Base-by-base conservation (phyloP, 1,140 invertebrate species). In the Drosophila gunungcola region DNA sequence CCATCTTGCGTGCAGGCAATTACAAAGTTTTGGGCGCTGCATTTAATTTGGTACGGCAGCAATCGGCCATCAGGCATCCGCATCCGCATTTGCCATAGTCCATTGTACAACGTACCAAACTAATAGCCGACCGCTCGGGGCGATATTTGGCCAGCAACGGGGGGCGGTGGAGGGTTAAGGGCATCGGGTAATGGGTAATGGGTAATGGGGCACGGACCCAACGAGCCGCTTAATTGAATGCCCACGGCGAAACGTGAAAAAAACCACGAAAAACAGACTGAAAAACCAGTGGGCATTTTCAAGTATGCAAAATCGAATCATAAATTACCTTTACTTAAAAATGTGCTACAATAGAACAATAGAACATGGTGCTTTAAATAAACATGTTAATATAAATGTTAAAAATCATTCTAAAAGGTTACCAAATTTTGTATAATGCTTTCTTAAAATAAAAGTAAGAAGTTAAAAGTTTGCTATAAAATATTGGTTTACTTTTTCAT, bases 171-270 rank as follows among this genome's bases (percentile, higher is more conserved):
- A 34, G 29, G 45, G 27, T 9, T 3, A 4, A 12, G 13, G 16
- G 49, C n/a, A 25, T 56, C 3, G 45, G 21, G 43, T 3, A 16
- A 12, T 21, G 56, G 43, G 38, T 6, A 2, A 41, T 5, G 58
- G 49, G 43, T 61, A n/a, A 13, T 25, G 45, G 41, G 48, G 34
- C n/a, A 38, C 25, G 60, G 36, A 61, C 21, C 51, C 76, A 82
- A 68, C 80, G 84, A 70, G 67, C 80, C 84, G 67, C 81, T 83
- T 88, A 88, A 88, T 88, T 83, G 83, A 86, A 86, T 83, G 83
- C 83, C 83, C 29, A 54, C 45, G 79, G 83, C 75, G 29, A 12
- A 61, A 42, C 53, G 39, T 57, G 25, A 45, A 54, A 46, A 34
- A 65, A 56, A 32, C 36, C 43, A 54, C 25, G 45, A 63, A 61